Base-by-base conservation (phyloP, 2,113 vertebrate species). In the Oostethus manadensis region DNA sequence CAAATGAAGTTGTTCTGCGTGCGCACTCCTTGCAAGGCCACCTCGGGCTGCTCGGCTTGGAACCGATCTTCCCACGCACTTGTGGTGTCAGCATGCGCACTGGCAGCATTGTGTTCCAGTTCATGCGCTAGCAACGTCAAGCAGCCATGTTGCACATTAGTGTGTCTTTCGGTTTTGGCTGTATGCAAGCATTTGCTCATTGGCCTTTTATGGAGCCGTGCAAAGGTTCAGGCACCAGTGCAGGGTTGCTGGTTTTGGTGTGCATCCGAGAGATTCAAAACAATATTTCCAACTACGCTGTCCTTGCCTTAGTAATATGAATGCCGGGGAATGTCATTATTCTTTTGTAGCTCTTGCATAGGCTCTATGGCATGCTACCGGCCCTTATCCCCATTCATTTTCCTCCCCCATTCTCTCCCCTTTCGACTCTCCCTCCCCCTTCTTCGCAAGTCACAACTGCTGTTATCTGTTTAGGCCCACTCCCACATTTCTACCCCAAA, bases 371-470 rank as follows among this genome's bases (percentile, higher is more conserved):
- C 66, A 72, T 79, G 62, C 71, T 63, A 72, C 70, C 54, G 76
- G 57, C 60, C 67, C 73, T 61, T 65, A 50, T 73, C 74, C 58
- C 82, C 74, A 82, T 81, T 78, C 73, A 73, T 76, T 77, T 79
- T 79, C 64, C 62, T 63, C 76, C 64, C 75, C 78, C 73, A 71
- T 68, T 60, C 61, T 73, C 48, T 58, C 56, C 64, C 48, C 35
- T 60, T 71, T 67, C 7, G 21, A 22, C 47, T 51, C 50, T 73
- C 73, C 69, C 67, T 66, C 80, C 76, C 76, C 77, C 82, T 70
- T 72, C 45, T 56, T 51, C 33, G 60, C 60, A 46, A 62, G 56
- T 64, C 49, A 51, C 64, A 76, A 60, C 57, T 82, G 53, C 55
- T 69, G 49, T 62, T 58, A 62, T 57, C 53, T 64, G 51, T 65